phyloP scores from a whole-genome alignment of 2,797 vertebrate genomes.

The Micromesistius poutassou region DNA sequence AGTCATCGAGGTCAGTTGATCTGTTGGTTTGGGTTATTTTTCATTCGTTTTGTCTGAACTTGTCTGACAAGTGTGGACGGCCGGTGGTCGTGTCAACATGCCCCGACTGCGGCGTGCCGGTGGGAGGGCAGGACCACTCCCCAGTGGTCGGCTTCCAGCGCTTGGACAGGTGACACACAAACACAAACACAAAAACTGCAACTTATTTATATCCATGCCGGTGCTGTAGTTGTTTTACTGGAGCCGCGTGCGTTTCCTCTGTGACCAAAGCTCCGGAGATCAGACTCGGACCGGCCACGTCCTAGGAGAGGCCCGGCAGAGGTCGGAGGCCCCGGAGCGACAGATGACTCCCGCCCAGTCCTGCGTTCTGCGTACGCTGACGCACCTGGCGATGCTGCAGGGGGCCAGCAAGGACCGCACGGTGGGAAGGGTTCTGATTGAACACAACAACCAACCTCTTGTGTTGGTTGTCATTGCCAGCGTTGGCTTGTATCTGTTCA shows the following conservation, averaged over 20 bases:
- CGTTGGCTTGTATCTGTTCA: too few relatives aligned
- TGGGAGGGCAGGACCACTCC: constrained; percentile 39
- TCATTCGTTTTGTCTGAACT: not conserved
- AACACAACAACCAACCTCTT: too few relatives aligned
- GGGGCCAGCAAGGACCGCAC: constrained; percentile 41
- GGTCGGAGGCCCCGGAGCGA: constrained; percentile 69
- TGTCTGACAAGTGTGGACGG: constrained; percentile 64
- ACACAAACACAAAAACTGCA: not conserved
- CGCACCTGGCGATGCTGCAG: constrained; percentile 71
- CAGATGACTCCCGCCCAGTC: constrained; percentile 51
- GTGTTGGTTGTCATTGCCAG: too few relatives aligned
- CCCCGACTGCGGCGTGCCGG: constrained; percentile 39
- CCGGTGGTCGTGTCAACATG: constrained; percentile 32
- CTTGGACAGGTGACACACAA: constrained; percentile 15
- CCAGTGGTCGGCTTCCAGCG: constrained; percentile 51
- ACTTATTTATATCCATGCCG: not conserved
- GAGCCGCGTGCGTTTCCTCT: not conserved
- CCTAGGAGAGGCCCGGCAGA: constrained; percentile 45
- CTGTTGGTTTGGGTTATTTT: not conserved
- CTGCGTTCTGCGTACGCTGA: constrained; percentile 63
- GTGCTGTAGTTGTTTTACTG: not conserved
- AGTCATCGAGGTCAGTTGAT: not conserved
- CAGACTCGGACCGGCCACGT: constrained; percentile 64
- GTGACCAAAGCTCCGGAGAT: constrained; percentile 23
- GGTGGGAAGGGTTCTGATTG: constrained; percentile 57